Evolutionary conservation across 2,888 invertebrate genomes (phyloP), one percentile per base, ranked within the genome.

Genomic region (Sesia apiformis): DNA sequence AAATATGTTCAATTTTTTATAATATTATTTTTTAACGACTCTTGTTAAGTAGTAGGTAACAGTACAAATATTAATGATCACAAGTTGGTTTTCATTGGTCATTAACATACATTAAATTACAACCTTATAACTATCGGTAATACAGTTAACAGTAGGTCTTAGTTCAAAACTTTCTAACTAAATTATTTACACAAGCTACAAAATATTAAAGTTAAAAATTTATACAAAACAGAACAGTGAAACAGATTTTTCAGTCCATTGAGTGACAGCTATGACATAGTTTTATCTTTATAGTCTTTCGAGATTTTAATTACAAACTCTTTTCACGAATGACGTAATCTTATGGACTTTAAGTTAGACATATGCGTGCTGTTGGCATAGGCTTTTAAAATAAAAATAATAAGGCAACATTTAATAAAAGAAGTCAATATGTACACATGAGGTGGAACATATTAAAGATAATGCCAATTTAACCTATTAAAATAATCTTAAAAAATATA

Each of bases 21-120:
- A 83, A 84, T 87, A 85, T 85, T 86, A 84, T 84, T 88, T 86
- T 84, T 90, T 89, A 90, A 89, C 90, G 90, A 89, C 89, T 90
- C 86, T 90, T 90, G 90, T 58, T 62, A 87, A 89, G 89, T 89
- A 89, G 88, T 89, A 89, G 89, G 89, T 89, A 89, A 90, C 90
- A 90, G 90, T 90, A 90, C 90, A 90, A 90, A 90, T 90, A 90
- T 90, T 89, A 89, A 88, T 90, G 90, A 90, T 90, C 90, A 90
- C 90, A 90, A 90, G 89, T 90, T 88, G 90, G 90, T 90, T 90
- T 90, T 90, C 90, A 90, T 90, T 90, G 90, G 90, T 90, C 90
- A 90, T 89, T 90, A 90, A 89, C 87, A 87, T 88, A 89, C 86
- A 80, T 88, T 89, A 88, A 79, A 85, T 82, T 88, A 88, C 76